These are phyloP conservation scores for Nomada ferruginata DNA, from an alignment of 2,888 invertebrate genomes.

Conservation along the genomic window DNA sequence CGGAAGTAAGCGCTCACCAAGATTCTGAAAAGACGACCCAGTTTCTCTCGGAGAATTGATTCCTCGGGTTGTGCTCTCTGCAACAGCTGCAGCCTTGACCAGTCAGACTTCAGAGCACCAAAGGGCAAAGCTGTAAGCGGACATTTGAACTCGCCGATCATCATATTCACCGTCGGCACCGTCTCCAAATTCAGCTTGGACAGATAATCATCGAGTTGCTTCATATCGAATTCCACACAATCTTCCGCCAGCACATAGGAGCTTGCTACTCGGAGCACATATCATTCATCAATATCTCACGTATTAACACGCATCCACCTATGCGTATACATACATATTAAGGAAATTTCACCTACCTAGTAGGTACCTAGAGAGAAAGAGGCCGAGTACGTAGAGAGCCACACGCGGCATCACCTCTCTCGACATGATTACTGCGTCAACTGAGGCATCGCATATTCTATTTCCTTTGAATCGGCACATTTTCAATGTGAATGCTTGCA, in stretches of 20 bases:
- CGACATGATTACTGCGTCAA: conserved; percentile 63
- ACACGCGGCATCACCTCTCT: conserved; percentile 40
- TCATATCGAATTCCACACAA: conserved; percentile 56
- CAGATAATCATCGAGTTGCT: conserved; percentile 55
- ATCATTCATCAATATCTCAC: background rate
- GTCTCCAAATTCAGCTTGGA: conserved; percentile 48
- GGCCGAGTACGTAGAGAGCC: conserved; percentile 35
- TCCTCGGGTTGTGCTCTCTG: conserved; percentile 64
- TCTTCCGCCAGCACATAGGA: conserved; percentile 13
- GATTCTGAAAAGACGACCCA: conserved; percentile 67
- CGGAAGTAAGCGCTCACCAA: conserved; percentile 67
- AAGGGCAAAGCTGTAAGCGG: conserved; percentile 63
- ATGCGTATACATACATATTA: background rate
- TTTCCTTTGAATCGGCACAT: conserved; percentile 64
- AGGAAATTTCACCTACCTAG: conserved; percentile 53
- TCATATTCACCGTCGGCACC: conserved; percentile 52
- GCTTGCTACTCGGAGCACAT: conserved; percentile 14
- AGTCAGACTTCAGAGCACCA: conserved; percentile 72
- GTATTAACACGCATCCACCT: too few relatives aligned
- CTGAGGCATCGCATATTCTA: conserved; percentile 55
- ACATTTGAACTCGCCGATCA: conserved; percentile 50
- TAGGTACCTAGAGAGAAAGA: conserved; percentile 30
- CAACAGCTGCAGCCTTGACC: conserved; percentile 70
- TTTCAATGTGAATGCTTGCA: conserved; percentile 27
- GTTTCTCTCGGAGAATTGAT: conserved; percentile 65